Conservation (phyloP, 2,888 invertebrate genomes). For the Phengaris arion region DNA sequence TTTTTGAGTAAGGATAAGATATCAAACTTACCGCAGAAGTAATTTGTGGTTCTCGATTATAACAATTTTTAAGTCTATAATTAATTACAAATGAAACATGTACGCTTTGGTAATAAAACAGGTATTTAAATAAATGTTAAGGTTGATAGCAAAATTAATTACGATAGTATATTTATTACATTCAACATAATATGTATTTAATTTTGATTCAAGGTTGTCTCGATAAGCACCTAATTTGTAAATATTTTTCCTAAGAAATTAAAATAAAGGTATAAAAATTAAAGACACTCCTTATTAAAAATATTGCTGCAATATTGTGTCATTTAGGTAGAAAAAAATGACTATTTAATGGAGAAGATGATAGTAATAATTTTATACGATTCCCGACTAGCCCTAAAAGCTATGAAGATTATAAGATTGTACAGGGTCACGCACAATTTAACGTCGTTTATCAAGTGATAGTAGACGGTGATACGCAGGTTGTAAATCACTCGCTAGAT, state of each 20-base stretch:
- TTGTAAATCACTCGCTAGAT: slow-evolving; percentile 63
- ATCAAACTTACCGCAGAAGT: background rate
- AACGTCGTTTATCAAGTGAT: slow-evolving; percentile 39
- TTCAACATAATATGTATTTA: background rate
- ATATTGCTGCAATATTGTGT: background rate
- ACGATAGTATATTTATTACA: background rate
- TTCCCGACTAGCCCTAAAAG: background rate
- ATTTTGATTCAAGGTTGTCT: background rate
- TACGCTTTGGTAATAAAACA: too few relatives aligned
- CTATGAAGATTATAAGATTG: background rate
- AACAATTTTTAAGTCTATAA: too few relatives aligned
- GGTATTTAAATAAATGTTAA: too few relatives aligned
- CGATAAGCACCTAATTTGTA: background rate
- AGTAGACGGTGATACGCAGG: slow-evolving; percentile 48
- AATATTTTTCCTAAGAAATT: background rate
- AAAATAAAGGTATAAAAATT: background rate
- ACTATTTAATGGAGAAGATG: background rate
- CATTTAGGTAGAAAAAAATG: background rate
- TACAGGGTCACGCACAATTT: slow-evolving; percentile 32
- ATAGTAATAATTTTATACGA: background rate
- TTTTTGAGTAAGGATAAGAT: slow-evolving; percentile 29
- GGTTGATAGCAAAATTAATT: background rate
- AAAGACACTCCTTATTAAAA: background rate
- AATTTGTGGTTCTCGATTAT: background rate
- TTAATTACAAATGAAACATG: too few relatives aligned